These are phyloP conservation scores for Atethmia centrago DNA, from an alignment of 2,888 invertebrate genomes.

Conservation along the genomic window DNA sequence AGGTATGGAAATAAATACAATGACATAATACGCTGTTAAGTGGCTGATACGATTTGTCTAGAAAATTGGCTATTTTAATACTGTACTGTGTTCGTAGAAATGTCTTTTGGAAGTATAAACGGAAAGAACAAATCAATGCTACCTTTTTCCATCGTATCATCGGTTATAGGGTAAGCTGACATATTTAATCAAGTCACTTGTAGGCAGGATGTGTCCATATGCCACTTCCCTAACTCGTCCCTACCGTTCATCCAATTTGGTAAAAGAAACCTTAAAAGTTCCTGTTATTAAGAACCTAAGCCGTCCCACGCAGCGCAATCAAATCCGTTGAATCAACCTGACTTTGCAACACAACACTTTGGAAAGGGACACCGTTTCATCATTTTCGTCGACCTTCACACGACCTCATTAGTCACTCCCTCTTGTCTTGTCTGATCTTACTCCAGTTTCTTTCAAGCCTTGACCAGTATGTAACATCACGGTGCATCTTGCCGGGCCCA, in stretches of 20 bases:
- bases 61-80: constrained; percentile 20
- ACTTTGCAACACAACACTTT: not conserved
- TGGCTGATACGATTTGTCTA: constrained; percentile 33
- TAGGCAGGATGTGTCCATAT: constrained; percentile 44
- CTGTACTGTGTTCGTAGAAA: not conserved
- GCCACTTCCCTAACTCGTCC: constrained; percentile 37
- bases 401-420: not conserved
- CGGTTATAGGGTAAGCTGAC: constrained; percentile 14
- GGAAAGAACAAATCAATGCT: not conserved
- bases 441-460: not conserved
- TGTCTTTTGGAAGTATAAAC: not conserved
- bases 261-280: constrained; percentile 55
- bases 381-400: constrained; percentile 15
- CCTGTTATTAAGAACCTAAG: constrained; percentile 49
- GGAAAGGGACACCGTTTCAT: not conserved
- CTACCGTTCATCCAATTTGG: constrained; percentile 56
- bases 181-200: constrained; percentile 32
- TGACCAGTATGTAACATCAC: not conserved
- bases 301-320: constrained; percentile 26
- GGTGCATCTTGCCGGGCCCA: not conserved
- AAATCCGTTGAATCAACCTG: constrained; percentile 21
- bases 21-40: constrained; percentile 59
- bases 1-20: constrained; percentile 58
- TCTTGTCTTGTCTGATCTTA: not conserved
- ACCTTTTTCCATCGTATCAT: not conserved